Conservation (phyloP, 2,113 vertebrate species). For the Labrus mixtus region DNA sequence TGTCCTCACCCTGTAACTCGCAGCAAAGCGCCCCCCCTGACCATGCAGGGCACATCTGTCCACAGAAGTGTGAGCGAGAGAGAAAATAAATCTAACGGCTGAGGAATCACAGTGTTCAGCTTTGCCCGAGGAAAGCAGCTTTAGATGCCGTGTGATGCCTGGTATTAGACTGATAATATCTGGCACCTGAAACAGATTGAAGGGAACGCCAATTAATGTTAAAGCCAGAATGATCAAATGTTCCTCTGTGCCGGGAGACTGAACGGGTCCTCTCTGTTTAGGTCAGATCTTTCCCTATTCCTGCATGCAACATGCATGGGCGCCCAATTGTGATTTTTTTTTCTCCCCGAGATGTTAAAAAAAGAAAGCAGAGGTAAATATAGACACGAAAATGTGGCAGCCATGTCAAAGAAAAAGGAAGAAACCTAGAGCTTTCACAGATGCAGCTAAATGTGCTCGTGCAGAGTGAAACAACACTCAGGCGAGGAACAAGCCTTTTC, state of each 20-base stretch:
- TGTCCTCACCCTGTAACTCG: slow-evolving; percentile 57
- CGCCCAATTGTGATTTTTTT: slow-evolving; percentile 33
- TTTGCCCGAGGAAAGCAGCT: slow-evolving; percentile 59
- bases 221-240: slow-evolving; percentile 62
- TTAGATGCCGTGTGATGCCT: slow-evolving; percentile 55
- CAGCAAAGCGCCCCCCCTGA: slow-evolving; percentile 49
- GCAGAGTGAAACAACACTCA: slow-evolving; percentile 50
- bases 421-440: slow-evolving; percentile 46
- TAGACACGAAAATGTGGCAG: slow-evolving; percentile 22
- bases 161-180: slow-evolving; percentile 68
- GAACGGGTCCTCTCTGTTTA: slow-evolving; percentile 21
- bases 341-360: slow-evolving; percentile 1
- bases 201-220: slow-evolving; percentile 63
- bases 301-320: neutral
- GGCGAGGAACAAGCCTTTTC: slow-evolving; percentile 76
- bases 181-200: slow-evolving; percentile 68
- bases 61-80: neutral
- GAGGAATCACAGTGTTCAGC: slow-evolving; percentile 58
- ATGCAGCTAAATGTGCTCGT: slow-evolving; percentile 41
- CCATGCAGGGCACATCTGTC: slow-evolving; percentile 41
- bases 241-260: slow-evolving; percentile 32
- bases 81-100: slow-evolving; percentile 17
- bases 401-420: slow-evolving; percentile 14
- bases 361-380: slow-evolving; percentile 30
- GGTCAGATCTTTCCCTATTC: neutral